Base-by-base conservation (phyloP, 2,113 vertebrate genomes). In the Cyprinus carpio region DNA sequence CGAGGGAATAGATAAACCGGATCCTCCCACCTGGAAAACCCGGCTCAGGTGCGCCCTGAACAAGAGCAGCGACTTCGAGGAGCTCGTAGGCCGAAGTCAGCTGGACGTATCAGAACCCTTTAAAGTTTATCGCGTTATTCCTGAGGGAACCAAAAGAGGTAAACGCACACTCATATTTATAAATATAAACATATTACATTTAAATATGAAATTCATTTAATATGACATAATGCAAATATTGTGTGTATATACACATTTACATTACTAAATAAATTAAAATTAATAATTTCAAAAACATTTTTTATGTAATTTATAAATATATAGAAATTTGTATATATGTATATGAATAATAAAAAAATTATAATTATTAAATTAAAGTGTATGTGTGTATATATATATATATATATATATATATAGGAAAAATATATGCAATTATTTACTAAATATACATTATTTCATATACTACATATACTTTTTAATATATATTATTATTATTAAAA, bases 11-110 rank as follows among this genome's bases (percentile, higher is more conserved):
- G 98, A 99, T 91, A 99, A 99, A 88, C 96, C 97, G 49, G 98
- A 99, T 89, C 97, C 98, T 9, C 98, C 98, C 1, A 99, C 98
- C 64, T 99, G 98, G 98, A 97, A 97, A 91, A 96, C 96, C 0
- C 93, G 96, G 23, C 92, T 97, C 4, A 95, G 96, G 72, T 97
- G 96, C 0, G 96, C 96, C 0, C 84, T 97, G 15, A 97, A 97
- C 91, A 96, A 97, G 89, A 97, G 96, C 90, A 95, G 95, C 0
- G 96, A 97, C 86, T 97, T 97, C 6, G 95, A 96, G 92, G 96
- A 97, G 92, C 95, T 96, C 85, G 94, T 95, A 0, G 96, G 96
- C 31, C 93, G 95, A 51, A 96, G 94, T 54, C 95, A 97, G 90
- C 90, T 96, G 87, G 96, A 97, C 92, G 96, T 96, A 51, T 97